phyloP scores from a whole-genome alignment of 1,140 invertebrate species.

The Myzus persicae region DNA sequence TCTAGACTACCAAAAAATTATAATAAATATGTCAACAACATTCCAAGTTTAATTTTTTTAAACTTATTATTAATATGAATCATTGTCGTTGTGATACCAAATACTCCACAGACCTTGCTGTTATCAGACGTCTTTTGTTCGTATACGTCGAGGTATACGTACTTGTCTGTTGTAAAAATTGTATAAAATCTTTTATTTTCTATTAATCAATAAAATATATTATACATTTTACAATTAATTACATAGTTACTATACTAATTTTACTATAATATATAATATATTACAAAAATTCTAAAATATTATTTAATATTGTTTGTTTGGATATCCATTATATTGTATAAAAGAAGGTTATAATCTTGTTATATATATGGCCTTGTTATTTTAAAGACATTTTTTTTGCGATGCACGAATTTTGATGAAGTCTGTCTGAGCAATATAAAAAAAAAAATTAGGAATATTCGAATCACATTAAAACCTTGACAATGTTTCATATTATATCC shows the following conservation, averaged over 20 bases:
- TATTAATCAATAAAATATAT: not conserved
- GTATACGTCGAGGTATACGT: not conserved
- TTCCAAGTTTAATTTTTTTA: not conserved
- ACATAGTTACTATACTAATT: too few species aligned
- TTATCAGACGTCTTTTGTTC: not conserved
- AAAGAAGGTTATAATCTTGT: conserved; percentile 34
- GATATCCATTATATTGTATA: not conserved
- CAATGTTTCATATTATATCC: conserved; percentile 5
- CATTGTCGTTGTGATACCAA: not conserved
- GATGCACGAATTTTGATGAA: conserved; percentile 16
- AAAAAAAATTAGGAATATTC: conserved; percentile 16
- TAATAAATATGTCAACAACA: not conserved
- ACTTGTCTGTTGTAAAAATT: not conserved
- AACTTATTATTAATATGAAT: not conserved
- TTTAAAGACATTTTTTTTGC: not conserved
- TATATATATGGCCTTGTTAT: not conserved
- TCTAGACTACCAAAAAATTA: not conserved
- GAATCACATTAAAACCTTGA: conserved; percentile 35
- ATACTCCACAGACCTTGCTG: not conserved
- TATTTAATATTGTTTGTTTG: not conserved
- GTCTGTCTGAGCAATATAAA: not conserved
- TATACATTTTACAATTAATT: not conserved
- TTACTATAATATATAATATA: too few species aligned
- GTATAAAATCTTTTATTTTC: not conserved
- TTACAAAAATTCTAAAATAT: not conserved